A percentile compares a stretch with the other conserved stretches of the same genome.
These are phyloP conservation scores for Temnothorax curvispinosus DNA, from an alignment of 1,140 invertebrate species.

Conservation along the genomic window DNA sequence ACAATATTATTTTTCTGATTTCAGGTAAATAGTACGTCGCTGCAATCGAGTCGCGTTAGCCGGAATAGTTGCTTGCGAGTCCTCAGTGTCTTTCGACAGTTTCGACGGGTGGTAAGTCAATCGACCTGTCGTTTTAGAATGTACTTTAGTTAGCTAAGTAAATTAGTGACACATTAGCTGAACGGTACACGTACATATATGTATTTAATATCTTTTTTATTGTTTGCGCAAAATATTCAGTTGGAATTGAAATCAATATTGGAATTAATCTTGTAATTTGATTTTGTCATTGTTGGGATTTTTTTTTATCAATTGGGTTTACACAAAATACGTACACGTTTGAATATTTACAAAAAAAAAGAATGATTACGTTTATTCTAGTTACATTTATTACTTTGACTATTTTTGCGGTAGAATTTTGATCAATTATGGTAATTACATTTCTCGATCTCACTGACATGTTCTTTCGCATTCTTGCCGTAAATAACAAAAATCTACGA, in stretches of 20 bases:
- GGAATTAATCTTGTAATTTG: not conserved
- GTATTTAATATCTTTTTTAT: not conserved
- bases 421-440: not conserved
- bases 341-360: not conserved
- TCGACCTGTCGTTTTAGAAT: not conserved
- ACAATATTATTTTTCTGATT: constrained; percentile 66
- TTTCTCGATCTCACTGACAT: not conserved
- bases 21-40: constrained; percentile 79
- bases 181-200: not conserved
- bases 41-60: constrained; percentile 25
- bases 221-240: not conserved
- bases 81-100: constrained; percentile 6
- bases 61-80: constrained; percentile 34
- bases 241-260: not conserved
- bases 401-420: not conserved
- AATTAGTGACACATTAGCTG: not conserved
- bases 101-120: constrained; percentile 64
- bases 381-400: not conserved
- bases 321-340: not conserved
- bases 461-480: not conserved
- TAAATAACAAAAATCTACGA: not conserved
- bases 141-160: not conserved
- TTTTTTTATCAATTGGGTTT: not conserved
- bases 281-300: not conserved
- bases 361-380: not conserved